Conservation (phyloP, 2,888 invertebrate species). For the Belgica antarctica region DNA sequence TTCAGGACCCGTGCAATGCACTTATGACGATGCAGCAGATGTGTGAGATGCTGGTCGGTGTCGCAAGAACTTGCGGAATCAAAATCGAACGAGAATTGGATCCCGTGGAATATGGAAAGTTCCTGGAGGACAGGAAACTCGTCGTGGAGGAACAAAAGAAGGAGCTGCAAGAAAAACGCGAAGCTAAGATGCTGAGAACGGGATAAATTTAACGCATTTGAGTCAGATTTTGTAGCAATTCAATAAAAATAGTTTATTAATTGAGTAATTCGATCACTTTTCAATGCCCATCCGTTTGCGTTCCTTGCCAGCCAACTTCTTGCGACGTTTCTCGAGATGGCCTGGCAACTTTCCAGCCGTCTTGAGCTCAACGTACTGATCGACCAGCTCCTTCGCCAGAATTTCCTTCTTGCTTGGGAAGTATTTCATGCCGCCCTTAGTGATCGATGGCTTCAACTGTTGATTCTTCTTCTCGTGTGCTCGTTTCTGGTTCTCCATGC, state of each 20-base stretch:
- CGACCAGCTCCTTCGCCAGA: conserved; percentile 70
- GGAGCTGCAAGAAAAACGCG: conserved; percentile 75
- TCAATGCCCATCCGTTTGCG: conserved; percentile 53
- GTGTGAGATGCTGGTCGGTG: conserved; percentile 74
- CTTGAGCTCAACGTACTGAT: conserved; percentile 78
- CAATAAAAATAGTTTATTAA: conserved; percentile 34
- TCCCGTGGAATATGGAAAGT: conserved; percentile 75
- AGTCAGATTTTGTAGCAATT: conserved; percentile 26
- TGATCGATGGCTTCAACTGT: conserved; percentile 57
- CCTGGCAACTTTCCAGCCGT: conserved; percentile 73
- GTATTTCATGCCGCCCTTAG: conserved; percentile 60
- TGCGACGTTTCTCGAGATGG: conserved; percentile 76
- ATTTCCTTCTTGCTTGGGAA: conserved; percentile 75
- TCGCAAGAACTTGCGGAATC: conserved; percentile 80
- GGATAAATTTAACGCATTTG: conserved; percentile 53
- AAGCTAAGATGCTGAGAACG: conserved; percentile 88
- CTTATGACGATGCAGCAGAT: conserved; percentile 60
- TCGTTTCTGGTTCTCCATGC: conserved; percentile 75
- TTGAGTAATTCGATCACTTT: neutral
- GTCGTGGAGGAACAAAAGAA: conserved; percentile 72
- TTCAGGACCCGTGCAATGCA: conserved; percentile 70
- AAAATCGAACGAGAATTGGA: conserved; percentile 76
- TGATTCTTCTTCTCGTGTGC: conserved; percentile 62
- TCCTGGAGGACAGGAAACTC: conserved; percentile 71
- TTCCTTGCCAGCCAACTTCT: conserved; percentile 62